Conservation (phyloP, 2,888 invertebrate species). For the Arge pagana region DNA sequence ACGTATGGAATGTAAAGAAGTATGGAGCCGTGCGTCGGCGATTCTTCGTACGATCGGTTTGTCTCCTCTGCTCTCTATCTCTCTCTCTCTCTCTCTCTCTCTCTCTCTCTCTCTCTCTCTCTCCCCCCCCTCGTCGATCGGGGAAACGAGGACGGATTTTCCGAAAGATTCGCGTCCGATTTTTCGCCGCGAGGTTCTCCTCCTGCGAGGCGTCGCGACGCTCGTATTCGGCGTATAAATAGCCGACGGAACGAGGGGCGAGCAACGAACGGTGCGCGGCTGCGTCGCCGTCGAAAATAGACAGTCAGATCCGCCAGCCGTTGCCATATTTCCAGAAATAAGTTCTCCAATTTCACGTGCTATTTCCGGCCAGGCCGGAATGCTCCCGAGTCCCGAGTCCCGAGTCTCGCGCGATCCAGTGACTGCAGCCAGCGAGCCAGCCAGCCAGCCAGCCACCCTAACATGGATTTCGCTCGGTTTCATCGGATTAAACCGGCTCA, state of each 20-base stretch:
- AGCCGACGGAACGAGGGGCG: slow-evolving; percentile 24
- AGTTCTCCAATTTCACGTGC: slow-evolving; percentile 44
- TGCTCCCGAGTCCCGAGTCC: not conserved
- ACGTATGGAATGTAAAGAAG: slow-evolving; percentile 98
- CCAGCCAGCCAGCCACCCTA: no score
- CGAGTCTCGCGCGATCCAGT: not conserved
- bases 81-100: no score
- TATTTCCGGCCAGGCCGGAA: slow-evolving; percentile 14
- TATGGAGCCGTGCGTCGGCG: slow-evolving; percentile 72
- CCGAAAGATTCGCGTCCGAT: no score
- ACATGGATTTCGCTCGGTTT: no score
- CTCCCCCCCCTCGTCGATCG: no score
- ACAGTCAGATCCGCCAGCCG: slow-evolving; percentile 29
- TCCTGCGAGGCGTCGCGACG: not conserved
- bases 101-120: no score
- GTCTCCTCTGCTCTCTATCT: no score
- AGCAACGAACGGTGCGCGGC: slow-evolving; percentile 25
- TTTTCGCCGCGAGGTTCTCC: no score
- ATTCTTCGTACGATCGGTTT: no score
- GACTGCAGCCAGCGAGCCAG: not conserved
- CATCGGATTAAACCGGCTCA: no score
- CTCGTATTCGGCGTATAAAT: slow-evolving; percentile 11
- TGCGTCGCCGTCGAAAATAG: slow-evolving; percentile 45
- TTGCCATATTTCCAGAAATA: slow-evolving; percentile 52
- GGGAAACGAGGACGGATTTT: no score